A percentile compares a stretch with the other conserved stretches of the same genome.
Conservation (phyloP, 2,797 vertebrate species). For the Synaphobranchus kaupii region DNA sequence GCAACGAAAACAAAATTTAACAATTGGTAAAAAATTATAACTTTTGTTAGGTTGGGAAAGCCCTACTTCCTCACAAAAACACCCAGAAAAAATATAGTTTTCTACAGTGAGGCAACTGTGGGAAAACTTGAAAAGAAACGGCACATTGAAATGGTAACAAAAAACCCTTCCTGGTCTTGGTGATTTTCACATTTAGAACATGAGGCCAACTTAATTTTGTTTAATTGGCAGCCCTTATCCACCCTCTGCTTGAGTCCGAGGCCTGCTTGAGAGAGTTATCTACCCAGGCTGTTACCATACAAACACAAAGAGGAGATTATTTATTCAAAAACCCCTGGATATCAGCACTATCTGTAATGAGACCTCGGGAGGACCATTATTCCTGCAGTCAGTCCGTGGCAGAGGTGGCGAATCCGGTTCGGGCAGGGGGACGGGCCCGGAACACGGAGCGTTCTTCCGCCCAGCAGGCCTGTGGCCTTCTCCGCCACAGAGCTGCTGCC, state of each 20-base stretch:
- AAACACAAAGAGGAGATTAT: constrained; percentile 35
- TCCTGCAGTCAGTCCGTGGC: background rate
- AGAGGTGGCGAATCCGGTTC: background rate
- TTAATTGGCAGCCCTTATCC: background rate
- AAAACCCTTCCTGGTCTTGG: background rate
- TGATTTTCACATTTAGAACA: background rate
- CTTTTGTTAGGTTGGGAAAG: background rate
- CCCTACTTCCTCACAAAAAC: background rate
- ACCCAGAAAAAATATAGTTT: background rate
- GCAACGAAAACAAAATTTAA: background rate
- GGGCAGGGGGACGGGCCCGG: background rate
- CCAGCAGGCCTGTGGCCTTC: background rate
- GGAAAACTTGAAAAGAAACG: background rate
- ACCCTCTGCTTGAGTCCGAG: background rate
- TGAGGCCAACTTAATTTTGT: background rate
- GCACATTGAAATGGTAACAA: background rate
- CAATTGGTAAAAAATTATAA: background rate
- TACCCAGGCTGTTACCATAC: constrained; percentile 27
- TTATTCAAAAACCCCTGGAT: constrained; percentile 15
- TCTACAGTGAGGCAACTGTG: background rate
- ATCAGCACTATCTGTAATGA: background rate
- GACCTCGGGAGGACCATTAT: constrained; percentile 9
- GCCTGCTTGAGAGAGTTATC: constrained; percentile 21
- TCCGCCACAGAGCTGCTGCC: background rate
- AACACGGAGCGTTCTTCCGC: background rate